Conservation (phyloP, 92 coral and sea anemone species). For the Phenganax subtilis region DNA sequence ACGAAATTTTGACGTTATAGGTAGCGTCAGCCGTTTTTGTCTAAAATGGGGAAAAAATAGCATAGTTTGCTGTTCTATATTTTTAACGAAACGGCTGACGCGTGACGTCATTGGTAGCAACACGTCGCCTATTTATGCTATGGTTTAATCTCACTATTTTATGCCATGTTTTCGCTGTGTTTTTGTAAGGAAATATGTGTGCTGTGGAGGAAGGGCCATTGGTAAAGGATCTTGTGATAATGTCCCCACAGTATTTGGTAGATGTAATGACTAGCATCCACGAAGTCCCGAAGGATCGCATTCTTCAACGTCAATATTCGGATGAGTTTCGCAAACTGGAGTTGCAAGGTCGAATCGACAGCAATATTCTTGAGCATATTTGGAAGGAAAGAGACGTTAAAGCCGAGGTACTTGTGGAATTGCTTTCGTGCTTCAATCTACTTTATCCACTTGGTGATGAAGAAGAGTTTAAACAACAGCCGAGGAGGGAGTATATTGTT, state of each 20-base stretch:
- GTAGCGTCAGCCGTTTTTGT: no score
- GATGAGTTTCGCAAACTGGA: constrained; percentile 39
- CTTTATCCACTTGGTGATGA: constrained; percentile 45
- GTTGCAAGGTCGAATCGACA: constrained; percentile 32
- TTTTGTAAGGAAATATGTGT: constrained; percentile 21
- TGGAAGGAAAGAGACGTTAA: constrained; percentile 41
- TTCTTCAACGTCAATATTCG: constrained; percentile 40
- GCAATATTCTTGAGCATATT: constrained; percentile 28
- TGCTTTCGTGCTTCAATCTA: constrained; percentile 56
- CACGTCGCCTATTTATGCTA: not conserved
- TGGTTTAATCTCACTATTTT: not conserved
- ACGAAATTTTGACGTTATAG: no score
- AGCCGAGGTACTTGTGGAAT: constrained; percentile 49
- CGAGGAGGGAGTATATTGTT: constrained; percentile 46
- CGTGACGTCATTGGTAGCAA: not conserved
- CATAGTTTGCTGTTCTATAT: no score
- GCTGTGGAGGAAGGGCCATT: not conserved
- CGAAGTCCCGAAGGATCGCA: constrained; percentile 41
- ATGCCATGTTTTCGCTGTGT: not conserved
- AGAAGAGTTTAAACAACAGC: not conserved
- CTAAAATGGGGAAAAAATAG: no score
- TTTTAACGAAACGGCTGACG: not conserved
- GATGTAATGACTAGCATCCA: constrained; percentile 50
- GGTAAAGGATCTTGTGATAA: constrained; percentile 40
- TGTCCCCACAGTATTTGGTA: constrained; percentile 47